Conservation (phyloP, 2,797 vertebrate species). For the Zonotrichia albicollis region DNA sequence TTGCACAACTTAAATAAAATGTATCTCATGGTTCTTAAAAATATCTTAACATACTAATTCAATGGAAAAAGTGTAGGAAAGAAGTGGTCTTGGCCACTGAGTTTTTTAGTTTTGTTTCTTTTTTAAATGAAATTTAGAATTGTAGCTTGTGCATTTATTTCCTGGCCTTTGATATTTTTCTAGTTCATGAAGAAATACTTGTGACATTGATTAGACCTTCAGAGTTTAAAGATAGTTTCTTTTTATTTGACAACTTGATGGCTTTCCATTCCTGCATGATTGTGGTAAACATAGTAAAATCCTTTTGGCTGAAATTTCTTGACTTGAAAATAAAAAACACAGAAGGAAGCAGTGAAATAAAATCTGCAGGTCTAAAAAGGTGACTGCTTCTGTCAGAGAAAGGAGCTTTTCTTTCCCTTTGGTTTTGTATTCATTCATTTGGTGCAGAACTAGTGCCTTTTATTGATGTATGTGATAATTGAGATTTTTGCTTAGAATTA, state of each 20-base stretch:
- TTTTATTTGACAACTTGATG: background rate
- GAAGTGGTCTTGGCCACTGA: background rate
- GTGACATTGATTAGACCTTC: background rate
- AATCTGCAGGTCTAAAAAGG: background rate
- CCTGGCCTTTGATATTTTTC: background rate
- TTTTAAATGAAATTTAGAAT: background rate
- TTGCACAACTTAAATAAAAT: background rate
- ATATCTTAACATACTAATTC: background rate
- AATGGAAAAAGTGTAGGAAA: background rate
- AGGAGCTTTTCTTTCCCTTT: background rate
- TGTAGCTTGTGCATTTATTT: background rate
- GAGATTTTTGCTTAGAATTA: background rate
- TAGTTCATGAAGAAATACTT: background rate
- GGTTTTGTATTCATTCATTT: background rate
- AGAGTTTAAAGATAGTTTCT: background rate
- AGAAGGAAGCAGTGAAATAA: background rate
- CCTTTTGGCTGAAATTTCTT: background rate
- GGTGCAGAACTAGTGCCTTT: background rate
- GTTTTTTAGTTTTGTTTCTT: background rate
- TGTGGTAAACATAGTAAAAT: background rate
- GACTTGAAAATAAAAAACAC: background rate
- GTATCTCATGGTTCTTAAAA: background rate
- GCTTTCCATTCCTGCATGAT: background rate
- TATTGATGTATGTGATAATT: background rate
- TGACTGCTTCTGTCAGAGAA: background rate